Conservation (phyloP, 2,888 invertebrate species). For the Tetranychus piercei region DNA sequence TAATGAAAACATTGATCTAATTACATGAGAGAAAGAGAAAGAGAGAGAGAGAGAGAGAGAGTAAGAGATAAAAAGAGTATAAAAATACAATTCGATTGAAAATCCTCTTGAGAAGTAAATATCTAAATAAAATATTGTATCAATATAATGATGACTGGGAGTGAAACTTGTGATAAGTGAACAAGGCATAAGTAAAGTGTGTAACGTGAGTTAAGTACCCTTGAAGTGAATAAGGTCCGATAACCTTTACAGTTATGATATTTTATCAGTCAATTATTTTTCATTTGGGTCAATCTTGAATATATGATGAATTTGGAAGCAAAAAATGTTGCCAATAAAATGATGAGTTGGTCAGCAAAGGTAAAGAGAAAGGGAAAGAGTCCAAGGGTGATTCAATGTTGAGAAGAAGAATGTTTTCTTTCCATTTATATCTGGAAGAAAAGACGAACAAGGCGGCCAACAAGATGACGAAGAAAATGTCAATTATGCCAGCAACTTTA, state of each 20-base stretch:
- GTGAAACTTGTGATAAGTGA: background rate
- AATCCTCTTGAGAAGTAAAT: background rate
- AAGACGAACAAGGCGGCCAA: background rate
- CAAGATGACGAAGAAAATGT: background rate
- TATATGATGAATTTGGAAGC: background rate
- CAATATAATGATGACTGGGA: background rate
- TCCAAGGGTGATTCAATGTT: background rate
- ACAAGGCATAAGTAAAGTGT: background rate
- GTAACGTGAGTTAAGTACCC: background rate
- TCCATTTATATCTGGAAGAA: background rate
- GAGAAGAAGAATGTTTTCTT: background rate
- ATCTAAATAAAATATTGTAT: background rate
- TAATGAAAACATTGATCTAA: background rate
- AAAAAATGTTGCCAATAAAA: background rate
- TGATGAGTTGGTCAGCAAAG: background rate
- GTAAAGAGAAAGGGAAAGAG: background rate
- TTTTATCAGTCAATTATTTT: background rate
- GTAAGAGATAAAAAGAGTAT: too few relatives aligned
- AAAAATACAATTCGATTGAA: background rate
- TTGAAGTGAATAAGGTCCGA: background rate
- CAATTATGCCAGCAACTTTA: background rate
- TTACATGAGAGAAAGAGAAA: too few relatives aligned
- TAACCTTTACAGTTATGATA: constrained; percentile 1
- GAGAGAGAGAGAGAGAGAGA: background rate
- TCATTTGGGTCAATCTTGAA: background rate